Conservation (phyloP, 2,888 invertebrate genomes). For the Philhelius pedissequus region DNA sequence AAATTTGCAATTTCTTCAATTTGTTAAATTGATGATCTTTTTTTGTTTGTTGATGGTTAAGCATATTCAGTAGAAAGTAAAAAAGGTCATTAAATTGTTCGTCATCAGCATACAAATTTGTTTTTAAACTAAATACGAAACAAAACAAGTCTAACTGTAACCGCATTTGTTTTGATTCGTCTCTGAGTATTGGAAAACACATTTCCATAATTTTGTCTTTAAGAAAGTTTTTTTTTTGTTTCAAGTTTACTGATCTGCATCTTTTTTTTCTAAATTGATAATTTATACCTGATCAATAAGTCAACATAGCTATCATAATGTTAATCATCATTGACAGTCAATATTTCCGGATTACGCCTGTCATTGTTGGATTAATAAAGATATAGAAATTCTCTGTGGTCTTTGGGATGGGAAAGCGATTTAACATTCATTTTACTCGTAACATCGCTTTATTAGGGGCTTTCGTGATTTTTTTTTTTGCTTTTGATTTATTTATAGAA, state of each 20-base stretch:
- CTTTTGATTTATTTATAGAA: background rate
- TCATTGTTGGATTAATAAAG: constrained; percentile 3
- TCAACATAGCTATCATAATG: background rate
- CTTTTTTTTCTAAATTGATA: background rate
- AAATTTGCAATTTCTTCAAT: constrained; percentile 28
- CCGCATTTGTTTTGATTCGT: constrained; percentile 1
- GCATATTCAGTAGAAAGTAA: constrained; percentile 37
- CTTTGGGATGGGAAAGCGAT: background rate
- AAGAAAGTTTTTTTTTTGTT: background rate
- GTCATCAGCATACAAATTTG: background rate
- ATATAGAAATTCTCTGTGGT: background rate
- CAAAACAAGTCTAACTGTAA: background rate
- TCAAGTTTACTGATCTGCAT: background rate
- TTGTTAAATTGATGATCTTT: background rate
- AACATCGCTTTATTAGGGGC: background rate
- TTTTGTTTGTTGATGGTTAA: background rate
- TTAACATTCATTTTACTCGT: background rate
- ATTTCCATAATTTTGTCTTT: constrained; percentile 11
- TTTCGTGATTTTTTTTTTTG: background rate
- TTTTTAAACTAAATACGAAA: background rate
- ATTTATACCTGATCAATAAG: background rate
- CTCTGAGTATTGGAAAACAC: background rate
- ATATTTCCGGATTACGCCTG: constrained; percentile 17
- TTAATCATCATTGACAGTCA: background rate
- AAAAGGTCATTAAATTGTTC: background rate